Percentiles rank a stretch among this genome's conserved stretches.
Evolutionary conservation across 1,140 invertebrate genomes (phyloP).

Genomic region (Achatina immaculata): DNA sequence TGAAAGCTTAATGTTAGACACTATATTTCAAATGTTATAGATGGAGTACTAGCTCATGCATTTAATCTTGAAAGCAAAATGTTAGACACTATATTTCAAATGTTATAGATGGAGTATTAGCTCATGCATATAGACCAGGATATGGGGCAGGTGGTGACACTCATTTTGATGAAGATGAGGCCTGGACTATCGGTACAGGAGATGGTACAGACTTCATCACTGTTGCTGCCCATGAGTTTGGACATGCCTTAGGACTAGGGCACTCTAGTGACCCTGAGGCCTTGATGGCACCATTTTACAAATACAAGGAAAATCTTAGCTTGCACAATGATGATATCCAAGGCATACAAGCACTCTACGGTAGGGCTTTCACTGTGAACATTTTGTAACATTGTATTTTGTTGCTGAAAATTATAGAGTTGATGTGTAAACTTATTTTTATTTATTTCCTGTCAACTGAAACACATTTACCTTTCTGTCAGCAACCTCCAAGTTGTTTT

Average conservation of each 20-base stretch:
- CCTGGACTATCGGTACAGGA: conserved; percentile 72
- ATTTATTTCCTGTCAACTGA: too few relatives aligned
- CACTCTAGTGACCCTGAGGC: conserved; percentile 45
- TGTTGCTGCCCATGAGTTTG: conserved; percentile 71
- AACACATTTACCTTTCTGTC: too few relatives aligned
- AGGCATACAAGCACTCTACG: not conserved
- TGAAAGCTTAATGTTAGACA: too few relatives aligned
- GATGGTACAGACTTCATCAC: conserved; percentile 60
- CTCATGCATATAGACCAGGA: conserved; percentile 72
- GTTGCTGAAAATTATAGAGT: too few relatives aligned
- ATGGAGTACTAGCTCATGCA: conserved; percentile 63
- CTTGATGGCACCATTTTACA: conserved; percentile 26
- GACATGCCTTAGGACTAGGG: conserved; percentile 68
- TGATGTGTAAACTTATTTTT: too few relatives aligned
- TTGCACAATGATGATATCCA: conserved; percentile 3
- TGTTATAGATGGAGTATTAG: conserved; percentile 52
- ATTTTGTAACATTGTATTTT: too few relatives aligned
- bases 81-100: too few relatives aligned
- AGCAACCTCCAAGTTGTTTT: too few relatives aligned
- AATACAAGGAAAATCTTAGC: not conserved
- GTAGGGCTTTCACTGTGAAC: conserved; percentile 44
- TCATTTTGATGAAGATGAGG: conserved; percentile 79
- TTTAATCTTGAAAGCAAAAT: too few relatives aligned
- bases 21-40: too few relatives aligned
- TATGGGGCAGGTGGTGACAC: conserved; percentile 76